phyloP scores from a whole-genome alignment of 1,140 invertebrate species.

The Sinella curviseta region DNA sequence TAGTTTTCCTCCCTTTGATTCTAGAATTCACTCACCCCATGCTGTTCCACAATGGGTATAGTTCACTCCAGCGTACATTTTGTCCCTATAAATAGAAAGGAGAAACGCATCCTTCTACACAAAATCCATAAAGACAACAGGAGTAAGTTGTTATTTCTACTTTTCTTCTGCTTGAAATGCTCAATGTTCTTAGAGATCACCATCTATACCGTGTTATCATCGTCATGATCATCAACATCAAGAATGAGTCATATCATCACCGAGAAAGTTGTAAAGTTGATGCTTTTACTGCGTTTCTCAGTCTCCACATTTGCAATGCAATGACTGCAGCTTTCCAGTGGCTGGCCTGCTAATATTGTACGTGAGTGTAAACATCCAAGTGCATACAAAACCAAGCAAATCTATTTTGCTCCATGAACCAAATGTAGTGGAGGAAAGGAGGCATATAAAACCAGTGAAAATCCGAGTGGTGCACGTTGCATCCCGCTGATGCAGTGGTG shows the following conservation, averaged over 20 bases:
- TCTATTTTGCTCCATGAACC: too few relatives aligned
- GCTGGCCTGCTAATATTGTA: too few relatives aligned
- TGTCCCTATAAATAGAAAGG: neutral
- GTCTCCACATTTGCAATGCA: neutral
- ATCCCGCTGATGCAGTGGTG: too few relatives aligned
- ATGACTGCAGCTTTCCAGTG: neutral
- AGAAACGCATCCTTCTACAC: neutral
- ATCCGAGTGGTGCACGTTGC: too few relatives aligned
- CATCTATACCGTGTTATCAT: neutral
- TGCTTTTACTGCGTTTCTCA: neutral
- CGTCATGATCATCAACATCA: neutral
- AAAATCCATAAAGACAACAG: neutral
- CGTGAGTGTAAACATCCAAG: too few relatives aligned
- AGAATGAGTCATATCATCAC: conserved; percentile 18
- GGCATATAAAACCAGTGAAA: too few relatives aligned
- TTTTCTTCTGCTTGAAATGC: conserved; percentile 19
- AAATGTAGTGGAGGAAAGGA: too few relatives aligned
- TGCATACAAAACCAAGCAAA: too few relatives aligned
- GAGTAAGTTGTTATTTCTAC: conserved; percentile 8
- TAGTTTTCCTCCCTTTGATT: neutral
- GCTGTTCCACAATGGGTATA: neutral
- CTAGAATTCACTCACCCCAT: conserved; percentile 16
- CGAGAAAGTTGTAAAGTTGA: neutral
- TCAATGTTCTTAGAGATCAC: neutral
- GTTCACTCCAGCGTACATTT: neutral